phyloP scores from a whole-genome alignment of 2,113 vertebrate genomes.

The Gracilinanus agilis region DNA sequence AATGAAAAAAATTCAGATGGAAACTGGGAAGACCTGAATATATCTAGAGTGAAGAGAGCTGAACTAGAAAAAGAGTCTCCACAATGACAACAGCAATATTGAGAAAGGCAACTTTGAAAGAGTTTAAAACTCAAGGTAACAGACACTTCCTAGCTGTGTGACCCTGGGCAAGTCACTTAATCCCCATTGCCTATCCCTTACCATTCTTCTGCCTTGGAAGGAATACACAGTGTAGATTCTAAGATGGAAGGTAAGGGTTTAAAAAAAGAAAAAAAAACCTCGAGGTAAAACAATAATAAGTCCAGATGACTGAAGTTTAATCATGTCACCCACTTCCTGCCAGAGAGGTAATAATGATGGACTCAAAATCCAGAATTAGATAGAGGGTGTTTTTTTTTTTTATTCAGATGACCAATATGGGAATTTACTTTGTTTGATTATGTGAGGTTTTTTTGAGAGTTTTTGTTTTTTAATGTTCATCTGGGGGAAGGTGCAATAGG shows the following conservation, averaged over 20 bases:
- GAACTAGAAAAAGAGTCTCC: neutral
- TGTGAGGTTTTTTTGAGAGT: neutral
- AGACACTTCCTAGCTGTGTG: no score
- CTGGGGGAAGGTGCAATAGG: neutral
- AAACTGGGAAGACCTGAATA: neutral
- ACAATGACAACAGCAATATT: no score
- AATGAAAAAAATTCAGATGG: neutral
- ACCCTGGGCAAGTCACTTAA: no score
- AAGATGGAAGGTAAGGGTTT: no score
- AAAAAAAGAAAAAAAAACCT: no score
- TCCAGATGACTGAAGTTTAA: neutral
- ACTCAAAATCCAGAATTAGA: neutral
- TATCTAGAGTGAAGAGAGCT: neutral
- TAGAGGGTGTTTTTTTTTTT: neutral
- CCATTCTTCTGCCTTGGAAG: no score
- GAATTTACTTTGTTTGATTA: neutral
- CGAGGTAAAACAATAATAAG: no score
- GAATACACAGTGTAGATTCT: no score
- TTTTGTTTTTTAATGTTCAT: slow-evolving; percentile 29
- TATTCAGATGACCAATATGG: neutral
- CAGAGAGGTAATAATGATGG: neutral
- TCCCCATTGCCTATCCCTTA: no score
- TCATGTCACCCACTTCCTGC: neutral
- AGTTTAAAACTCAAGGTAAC: no score
- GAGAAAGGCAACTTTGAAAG: no score